These are phyloP conservation scores for Apomyelois bistriatella DNA, from an alignment of 2,888 invertebrate genomes.

Conservation along the genomic window DNA sequence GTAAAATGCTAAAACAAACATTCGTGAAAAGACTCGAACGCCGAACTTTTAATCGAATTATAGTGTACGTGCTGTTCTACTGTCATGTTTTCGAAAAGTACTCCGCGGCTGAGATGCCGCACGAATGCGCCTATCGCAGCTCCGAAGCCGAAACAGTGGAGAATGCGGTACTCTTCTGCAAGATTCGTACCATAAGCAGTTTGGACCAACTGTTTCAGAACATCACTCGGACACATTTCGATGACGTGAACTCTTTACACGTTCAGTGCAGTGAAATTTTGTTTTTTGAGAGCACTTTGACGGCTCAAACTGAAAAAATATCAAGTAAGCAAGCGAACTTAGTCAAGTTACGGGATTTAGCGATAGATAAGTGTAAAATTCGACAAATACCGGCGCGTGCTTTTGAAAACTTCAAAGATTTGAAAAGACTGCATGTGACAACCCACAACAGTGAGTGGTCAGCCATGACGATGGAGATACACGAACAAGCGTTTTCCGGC, in stretches of 20 bases:
- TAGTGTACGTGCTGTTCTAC: conserved; percentile 76
- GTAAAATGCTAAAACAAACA: conserved; percentile 74
- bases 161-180: conserved; percentile 82
- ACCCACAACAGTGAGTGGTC: conserved; percentile 91
- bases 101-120: conserved; percentile 77
- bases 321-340: conserved; percentile 79
- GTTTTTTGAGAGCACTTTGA: conserved; percentile 85
- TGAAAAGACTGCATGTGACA: conserved; percentile 84
- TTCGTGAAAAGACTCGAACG: conserved; percentile 66
- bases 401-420: conserved; percentile 83
- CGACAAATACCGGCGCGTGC: conserved; percentile 85
- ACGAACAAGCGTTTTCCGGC: conserved; percentile 84
- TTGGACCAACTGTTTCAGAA: conserved; percentile 85
- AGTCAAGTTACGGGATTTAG: conserved; percentile 83
- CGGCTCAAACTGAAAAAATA: conserved; percentile 65
- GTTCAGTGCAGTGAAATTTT: conserved; percentile 87
- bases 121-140: conserved; percentile 86
- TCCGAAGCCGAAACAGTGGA: conserved; percentile 77
- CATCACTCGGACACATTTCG: conserved; percentile 82
- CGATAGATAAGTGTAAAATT: conserved; percentile 88
- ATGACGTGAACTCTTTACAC: conserved; percentile 83
- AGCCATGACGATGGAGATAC: conserved; percentile 86
- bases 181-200: conserved; percentile 85
- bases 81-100: conserved; percentile 64
- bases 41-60: conserved; percentile 72